phyloP scores from a whole-genome alignment of 2,888 invertebrate species.

The Xanthorhoe designata region DNA sequence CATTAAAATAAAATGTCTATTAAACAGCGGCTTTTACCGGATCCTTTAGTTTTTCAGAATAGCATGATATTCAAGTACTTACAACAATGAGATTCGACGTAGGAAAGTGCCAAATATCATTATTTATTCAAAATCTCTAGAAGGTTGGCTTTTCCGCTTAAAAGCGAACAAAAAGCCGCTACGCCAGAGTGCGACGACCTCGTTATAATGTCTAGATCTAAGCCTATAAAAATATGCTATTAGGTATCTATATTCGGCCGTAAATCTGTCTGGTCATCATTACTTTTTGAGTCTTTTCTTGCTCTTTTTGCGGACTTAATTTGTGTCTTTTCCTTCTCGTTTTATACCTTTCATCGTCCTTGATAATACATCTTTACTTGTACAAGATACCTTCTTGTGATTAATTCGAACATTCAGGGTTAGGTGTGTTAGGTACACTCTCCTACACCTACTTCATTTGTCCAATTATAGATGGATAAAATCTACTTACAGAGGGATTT shows the following conservation, averaged over 20 bases:
- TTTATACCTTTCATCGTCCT: not conserved
- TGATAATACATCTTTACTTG: too few species aligned
- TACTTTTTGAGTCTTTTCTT: constrained; percentile 26
- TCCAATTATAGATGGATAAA: too few species aligned
- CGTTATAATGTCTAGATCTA: constrained; percentile 25
- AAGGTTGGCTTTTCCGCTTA: constrained; percentile 21
- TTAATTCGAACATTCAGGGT: not conserved
- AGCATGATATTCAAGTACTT: too few species aligned
- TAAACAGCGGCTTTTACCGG: too few species aligned
- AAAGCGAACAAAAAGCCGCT: constrained; percentile 22
- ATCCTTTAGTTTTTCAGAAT: not conserved
- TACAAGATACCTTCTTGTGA: not conserved
- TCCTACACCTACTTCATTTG: not conserved
- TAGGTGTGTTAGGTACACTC: not conserved
- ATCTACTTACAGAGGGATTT: not conserved
- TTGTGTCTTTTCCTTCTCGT: not conserved
- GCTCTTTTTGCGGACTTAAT: constrained; percentile 12
- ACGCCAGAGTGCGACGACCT: constrained; percentile 24
- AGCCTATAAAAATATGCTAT: constrained; percentile 26
- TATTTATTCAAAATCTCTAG: constrained; percentile 4
- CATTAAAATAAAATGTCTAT: too few species aligned
- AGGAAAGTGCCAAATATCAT: not conserved
- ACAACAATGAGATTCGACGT: too few species aligned
- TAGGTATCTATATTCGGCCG: constrained; percentile 21
- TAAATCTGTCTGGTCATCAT: constrained; percentile 41